A percentile compares a stretch with the other conserved stretches of the same genome.
These are phyloP conservation scores for Ceratitis capitata DNA, from an alignment of 1,140 invertebrate genomes.

Conservation along the genomic window DNA sequence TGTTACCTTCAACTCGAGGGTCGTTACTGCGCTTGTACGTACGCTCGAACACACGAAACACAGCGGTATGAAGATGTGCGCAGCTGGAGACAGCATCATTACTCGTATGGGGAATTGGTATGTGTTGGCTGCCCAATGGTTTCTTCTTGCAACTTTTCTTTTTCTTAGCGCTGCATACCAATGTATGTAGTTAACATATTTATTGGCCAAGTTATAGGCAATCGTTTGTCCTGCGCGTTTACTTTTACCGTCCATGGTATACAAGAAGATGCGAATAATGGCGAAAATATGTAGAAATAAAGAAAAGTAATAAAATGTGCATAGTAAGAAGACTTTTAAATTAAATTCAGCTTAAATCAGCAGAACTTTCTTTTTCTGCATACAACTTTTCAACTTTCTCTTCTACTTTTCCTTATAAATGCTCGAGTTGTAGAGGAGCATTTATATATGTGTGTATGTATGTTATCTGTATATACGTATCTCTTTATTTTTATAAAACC, in stretches of 20 bases:
- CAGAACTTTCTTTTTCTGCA: background rate
- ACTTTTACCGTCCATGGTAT: background rate
- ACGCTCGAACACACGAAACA: too few species aligned
- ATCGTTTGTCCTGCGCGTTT: background rate
- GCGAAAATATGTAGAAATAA: background rate
- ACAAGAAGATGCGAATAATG: background rate
- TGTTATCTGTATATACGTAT: too few species aligned
- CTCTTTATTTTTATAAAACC: background rate
- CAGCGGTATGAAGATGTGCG: background rate
- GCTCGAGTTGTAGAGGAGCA: too few species aligned
- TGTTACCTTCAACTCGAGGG: background rate
- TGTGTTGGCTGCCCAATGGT: background rate
- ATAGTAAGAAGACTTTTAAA: background rate
- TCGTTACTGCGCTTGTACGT: background rate
- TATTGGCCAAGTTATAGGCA: background rate
- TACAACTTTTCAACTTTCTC: background rate
- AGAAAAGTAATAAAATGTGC: background rate
- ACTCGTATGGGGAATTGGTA: background rate
- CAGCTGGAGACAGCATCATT: background rate
- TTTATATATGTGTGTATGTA: background rate
- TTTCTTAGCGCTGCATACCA: too few species aligned
- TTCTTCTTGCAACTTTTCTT: too few species aligned
- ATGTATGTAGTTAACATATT: background rate
- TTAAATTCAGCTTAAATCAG: conserved; percentile 33
- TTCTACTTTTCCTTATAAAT: background rate